Conservation (phyloP, 92 coral and sea anemone genomes). For the Diadumene lineata region DNA sequence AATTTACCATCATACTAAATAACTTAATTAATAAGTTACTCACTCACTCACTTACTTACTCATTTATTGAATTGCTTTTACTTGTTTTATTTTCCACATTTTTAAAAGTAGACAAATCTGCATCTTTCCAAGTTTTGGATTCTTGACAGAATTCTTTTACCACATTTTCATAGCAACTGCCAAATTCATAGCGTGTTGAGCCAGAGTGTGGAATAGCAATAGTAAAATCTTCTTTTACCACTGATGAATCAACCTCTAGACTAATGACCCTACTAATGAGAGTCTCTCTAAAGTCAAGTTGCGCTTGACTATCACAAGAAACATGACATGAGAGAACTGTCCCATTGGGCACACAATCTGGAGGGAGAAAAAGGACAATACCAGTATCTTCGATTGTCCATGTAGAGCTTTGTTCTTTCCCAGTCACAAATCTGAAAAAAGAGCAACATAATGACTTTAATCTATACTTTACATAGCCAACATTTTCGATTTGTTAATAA, state of each 20-base stretch:
- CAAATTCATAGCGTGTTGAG: no score
- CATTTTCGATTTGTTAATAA: no score
- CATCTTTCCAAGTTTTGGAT: constrained; percentile 12
- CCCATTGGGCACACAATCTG: background rate
- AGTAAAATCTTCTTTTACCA: constrained; percentile 3
- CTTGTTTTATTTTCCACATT: background rate
- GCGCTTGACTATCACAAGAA: background rate
- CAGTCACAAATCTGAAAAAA: background rate
- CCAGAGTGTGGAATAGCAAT: constrained; percentile 20
- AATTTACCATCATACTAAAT: no score
- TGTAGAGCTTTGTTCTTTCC: background rate
- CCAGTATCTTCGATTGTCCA: constrained; percentile 21
- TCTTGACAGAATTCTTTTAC: constrained; percentile 12
- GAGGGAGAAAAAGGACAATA: background rate
- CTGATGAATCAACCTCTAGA: background rate
- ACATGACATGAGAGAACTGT: constrained; percentile 6
- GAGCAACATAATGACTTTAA: no score
- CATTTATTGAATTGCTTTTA: no score
- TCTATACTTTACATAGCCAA: no score
- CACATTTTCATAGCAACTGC: constrained; percentile 7
- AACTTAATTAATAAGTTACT: no score
- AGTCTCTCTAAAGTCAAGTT: constrained; percentile 8
- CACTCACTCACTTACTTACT: no score
- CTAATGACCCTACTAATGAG: constrained; percentile 25
- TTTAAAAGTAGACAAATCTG: no score